A percentile compares a stretch with the other conserved stretches of the same genome.
Conservation (phyloP, 2,888 invertebrate genomes). For the Ectemnius continuus region DNA sequence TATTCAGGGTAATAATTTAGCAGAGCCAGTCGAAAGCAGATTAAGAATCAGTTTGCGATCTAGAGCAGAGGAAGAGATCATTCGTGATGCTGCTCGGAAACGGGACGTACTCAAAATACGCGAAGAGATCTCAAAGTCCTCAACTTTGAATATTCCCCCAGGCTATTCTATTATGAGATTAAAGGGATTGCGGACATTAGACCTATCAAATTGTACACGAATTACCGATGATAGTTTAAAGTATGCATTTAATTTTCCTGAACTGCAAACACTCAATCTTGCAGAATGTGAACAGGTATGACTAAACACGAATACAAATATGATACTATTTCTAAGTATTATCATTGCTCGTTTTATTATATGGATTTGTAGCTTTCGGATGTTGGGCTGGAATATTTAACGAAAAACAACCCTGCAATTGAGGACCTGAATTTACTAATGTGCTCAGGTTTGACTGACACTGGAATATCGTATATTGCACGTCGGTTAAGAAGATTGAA, state of each 20-base stretch:
- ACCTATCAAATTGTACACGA: constrained; percentile 84
- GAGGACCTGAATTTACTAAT: constrained; percentile 84
- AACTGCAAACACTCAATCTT: constrained; percentile 82
- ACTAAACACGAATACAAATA: neutral
- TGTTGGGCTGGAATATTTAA: constrained; percentile 82
- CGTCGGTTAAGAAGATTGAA: constrained; percentile 80
- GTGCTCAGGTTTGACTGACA: constrained; percentile 85
- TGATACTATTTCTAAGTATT: neutral
- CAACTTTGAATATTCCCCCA: constrained; percentile 40
- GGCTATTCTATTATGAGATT: constrained; percentile 63
- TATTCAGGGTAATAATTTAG: constrained; percentile 18
- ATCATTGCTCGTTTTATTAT: neutral
- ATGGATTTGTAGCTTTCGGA: constrained; percentile 80
- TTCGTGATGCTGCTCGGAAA: constrained; percentile 83
- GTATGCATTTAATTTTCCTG: constrained; percentile 84
- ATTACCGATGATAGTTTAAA: constrained; percentile 86
- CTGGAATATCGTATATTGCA: constrained; percentile 79
- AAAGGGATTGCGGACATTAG: constrained; percentile 81
- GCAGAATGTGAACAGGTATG: constrained; percentile 83
- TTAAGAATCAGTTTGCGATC: constrained; percentile 82
- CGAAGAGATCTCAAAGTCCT: constrained; percentile 77
- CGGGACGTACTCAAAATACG: constrained; percentile 82
- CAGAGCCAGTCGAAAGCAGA: constrained; percentile 48
- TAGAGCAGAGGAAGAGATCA: constrained; percentile 85
- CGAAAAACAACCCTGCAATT: constrained; percentile 84